These are phyloP conservation scores for Kradibia gibbosae DNA, from an alignment of 1,140 invertebrate species.

Conservation along the genomic window DNA sequence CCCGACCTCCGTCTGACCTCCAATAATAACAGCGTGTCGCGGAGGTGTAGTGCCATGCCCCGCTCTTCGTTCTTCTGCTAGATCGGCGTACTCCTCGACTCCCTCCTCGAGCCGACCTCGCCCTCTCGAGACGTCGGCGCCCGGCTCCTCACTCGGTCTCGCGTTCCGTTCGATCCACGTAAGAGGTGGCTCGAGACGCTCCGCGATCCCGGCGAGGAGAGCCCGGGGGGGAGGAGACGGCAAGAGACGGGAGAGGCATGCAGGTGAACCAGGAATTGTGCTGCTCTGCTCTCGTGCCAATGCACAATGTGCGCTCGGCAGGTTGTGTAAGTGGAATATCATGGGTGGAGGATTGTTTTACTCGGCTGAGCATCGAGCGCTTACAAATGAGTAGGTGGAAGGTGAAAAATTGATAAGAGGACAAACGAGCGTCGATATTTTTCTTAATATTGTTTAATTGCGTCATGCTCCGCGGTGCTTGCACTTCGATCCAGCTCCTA, in stretches of 20 bases:
- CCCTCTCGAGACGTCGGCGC: no score
- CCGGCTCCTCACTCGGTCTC: slow-evolving; percentile 39
- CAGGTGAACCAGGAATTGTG: slow-evolving; percentile 32
- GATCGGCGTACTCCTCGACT: not conserved
- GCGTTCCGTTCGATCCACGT: not conserved
- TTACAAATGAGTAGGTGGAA: not conserved
- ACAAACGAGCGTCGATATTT: not conserved
- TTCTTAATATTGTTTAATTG: not conserved
- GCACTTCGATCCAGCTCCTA: not conserved
- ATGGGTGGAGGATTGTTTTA: not conserved
- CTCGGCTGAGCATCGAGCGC: not conserved
- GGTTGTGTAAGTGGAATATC: slow-evolving; percentile 14
- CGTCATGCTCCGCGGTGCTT: not conserved
- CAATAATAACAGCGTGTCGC: slow-evolving; percentile 65
- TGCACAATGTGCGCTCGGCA: not conserved
- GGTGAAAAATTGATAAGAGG: not conserved
- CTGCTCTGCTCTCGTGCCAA: not conserved
- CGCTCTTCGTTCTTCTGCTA: slow-evolving; percentile 51
- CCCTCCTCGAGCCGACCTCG: no score
- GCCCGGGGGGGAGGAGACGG: not conserved
- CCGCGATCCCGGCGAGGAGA: not conserved
- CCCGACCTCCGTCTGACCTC: slow-evolving; percentile 70
- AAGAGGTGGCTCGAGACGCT: not conserved
- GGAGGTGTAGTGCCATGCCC: slow-evolving; percentile 59
- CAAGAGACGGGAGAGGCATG: slow-evolving; percentile 11